These are phyloP conservation scores for Triplophysa rosa DNA, from an alignment of 2,113 vertebrate genomes.

Conservation along the genomic window DNA sequence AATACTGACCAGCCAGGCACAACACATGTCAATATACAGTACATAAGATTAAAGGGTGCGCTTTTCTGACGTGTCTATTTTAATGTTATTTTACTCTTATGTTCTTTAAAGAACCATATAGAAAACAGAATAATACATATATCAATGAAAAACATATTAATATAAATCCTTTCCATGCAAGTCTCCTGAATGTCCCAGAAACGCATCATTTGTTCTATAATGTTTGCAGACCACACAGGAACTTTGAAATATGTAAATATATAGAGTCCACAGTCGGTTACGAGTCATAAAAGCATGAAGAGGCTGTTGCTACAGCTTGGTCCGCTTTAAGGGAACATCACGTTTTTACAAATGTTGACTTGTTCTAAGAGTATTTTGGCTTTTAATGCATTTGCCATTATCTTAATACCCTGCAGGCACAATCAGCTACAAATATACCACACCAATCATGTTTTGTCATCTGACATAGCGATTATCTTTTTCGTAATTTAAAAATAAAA, in stretches of 20 bases:
- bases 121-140: not conserved
- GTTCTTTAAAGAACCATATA: not conserved
- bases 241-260: conserved; percentile 28
- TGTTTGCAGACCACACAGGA: conserved; percentile 34
- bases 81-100: not conserved
- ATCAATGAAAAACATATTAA: not conserved
- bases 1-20: conserved; percentile 55
- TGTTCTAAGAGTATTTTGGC: conserved; percentile 16
- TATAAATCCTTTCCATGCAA: not conserved
- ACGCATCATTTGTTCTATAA: conserved; percentile 34
- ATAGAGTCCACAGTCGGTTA: conserved; percentile 30
- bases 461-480: not conserved
- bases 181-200: conserved; percentile 21
- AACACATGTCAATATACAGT: conserved; percentile 39
- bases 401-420: not conserved
- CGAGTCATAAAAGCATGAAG: conserved; percentile 40
- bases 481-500: not conserved
- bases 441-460: conserved; percentile 10
- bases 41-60: conserved; percentile 34
- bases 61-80: conserved; percentile 45
- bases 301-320: conserved; percentile 36
- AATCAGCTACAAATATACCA: conserved; percentile 6
- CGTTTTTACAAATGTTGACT: conserved; percentile 39
- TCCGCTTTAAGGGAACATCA: conserved; percentile 40
- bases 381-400: conserved; percentile 2